phyloP scores from a whole-genome alignment of 2,797 vertebrate species.

The Vipera latastei region DNA sequence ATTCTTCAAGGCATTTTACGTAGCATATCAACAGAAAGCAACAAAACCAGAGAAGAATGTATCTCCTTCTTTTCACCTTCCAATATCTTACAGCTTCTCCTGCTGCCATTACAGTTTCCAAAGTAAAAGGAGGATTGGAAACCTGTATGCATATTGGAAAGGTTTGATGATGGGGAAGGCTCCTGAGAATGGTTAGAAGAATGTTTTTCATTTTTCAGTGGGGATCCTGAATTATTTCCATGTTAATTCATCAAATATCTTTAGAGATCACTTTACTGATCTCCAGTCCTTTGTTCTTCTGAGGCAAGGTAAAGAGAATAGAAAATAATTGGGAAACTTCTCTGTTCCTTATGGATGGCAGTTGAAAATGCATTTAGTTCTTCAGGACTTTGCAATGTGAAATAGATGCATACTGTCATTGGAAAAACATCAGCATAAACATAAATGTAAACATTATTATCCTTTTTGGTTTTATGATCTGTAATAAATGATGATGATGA shows the following conservation, averaged over 20 bases:
- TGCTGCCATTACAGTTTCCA: no score
- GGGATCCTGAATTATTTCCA: neutral
- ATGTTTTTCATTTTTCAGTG: neutral
- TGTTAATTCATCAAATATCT: neutral
- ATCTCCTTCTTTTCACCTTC: no score
- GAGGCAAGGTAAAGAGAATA: neutral
- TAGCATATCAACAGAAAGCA: no score
- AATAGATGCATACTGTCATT: neutral
- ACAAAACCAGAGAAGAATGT: no score
- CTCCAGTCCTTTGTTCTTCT: neutral
- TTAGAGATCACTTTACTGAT: neutral
- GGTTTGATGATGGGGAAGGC: neutral
- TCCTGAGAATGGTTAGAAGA: neutral
- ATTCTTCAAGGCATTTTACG: no score
- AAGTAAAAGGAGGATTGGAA: neutral
- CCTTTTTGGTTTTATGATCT: neutral
- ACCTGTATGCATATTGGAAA: neutral
- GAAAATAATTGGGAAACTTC: neutral
- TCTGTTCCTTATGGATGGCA: neutral
- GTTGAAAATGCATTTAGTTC: neutral
- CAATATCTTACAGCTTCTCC: no score
- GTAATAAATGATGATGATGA: neutral
- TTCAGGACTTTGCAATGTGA: neutral
- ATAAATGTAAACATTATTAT: neutral
- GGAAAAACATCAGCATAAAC: neutral